Evolutionary conservation across 2,113 vertebrate genomes (phyloP).

Genomic region (Syrrhaptes paradoxus): DNA sequence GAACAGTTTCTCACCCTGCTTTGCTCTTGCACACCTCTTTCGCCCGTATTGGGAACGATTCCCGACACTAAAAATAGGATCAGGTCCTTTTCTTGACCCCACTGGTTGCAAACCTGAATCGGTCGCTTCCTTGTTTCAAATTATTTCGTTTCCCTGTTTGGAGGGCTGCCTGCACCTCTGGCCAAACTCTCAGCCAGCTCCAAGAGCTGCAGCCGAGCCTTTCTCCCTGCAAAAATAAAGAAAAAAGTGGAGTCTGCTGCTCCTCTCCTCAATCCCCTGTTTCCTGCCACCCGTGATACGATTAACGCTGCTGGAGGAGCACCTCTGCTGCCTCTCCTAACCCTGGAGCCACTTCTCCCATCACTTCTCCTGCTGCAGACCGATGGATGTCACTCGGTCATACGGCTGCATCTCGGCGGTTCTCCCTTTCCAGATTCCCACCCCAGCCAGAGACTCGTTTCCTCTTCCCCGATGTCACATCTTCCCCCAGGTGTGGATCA

Average conservation of each 20-base stretch:
- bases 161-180: background rate
- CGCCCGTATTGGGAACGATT: background rate
- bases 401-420: fast-evolving
- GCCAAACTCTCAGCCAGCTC: background rate
- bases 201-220: background rate
- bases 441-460: background rate
- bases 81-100: background rate
- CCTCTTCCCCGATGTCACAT: background rate
- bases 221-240: no score
- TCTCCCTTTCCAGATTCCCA: background rate
- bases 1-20: background rate
- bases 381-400: background rate
- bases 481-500: background rate
- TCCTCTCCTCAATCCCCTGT: background rate
- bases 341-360: background rate
- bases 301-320: background rate
- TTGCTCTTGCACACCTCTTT: background rate
- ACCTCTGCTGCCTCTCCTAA: background rate
- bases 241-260: background rate
- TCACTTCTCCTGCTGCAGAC: background rate
- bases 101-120: background rate
- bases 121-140: background rate
- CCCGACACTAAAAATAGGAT: fast-evolving
- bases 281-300: fast-evolving
- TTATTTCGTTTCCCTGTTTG: background rate